Conservation (phyloP, 2,888 invertebrate species). For the Phoronis australis region DNA sequence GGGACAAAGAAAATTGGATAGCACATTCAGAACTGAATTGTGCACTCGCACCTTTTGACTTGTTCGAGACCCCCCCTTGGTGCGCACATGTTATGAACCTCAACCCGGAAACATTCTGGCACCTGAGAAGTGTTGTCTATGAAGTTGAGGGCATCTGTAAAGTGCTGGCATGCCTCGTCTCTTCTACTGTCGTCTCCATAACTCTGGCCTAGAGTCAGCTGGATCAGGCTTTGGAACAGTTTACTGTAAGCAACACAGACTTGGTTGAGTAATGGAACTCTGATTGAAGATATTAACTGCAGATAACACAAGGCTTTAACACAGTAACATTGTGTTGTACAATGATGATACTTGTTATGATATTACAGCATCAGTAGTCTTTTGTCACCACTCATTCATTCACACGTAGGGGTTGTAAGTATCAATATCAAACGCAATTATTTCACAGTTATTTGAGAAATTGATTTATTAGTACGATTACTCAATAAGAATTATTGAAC, state of each 20-base stretch:
- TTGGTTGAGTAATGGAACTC: constrained; percentile 1
- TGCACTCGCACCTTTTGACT: too few species aligned
- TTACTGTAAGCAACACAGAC: constrained; percentile 21
- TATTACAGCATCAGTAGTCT: background rate
- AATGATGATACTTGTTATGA: background rate
- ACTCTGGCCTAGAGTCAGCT: constrained; percentile 27
- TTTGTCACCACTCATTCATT: background rate
- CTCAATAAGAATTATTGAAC: too few species aligned
- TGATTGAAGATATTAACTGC: background rate
- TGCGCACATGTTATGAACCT: too few species aligned
- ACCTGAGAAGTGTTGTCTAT: constrained; percentile 35
- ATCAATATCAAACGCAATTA: too few species aligned
- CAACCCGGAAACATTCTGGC: too few species aligned
- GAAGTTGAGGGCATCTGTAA: constrained; percentile 33
- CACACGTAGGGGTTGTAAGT: background rate
- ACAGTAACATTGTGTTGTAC: background rate
- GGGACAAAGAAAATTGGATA: too few species aligned
- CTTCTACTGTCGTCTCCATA: constrained; percentile 18
- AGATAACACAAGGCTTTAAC: background rate
- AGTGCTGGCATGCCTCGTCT: constrained; percentile 39
- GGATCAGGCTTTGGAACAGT: constrained; percentile 39
- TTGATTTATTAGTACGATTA: too few species aligned
- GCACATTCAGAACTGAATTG: too few species aligned
- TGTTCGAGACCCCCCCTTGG: too few species aligned
- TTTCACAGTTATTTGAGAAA: too few species aligned